Percentiles rank a stretch among this genome's conserved stretches.
Evolutionary conservation across 2,888 invertebrate species (phyloP).

Genomic region (Rhaphigaster nebulosa): DNA sequence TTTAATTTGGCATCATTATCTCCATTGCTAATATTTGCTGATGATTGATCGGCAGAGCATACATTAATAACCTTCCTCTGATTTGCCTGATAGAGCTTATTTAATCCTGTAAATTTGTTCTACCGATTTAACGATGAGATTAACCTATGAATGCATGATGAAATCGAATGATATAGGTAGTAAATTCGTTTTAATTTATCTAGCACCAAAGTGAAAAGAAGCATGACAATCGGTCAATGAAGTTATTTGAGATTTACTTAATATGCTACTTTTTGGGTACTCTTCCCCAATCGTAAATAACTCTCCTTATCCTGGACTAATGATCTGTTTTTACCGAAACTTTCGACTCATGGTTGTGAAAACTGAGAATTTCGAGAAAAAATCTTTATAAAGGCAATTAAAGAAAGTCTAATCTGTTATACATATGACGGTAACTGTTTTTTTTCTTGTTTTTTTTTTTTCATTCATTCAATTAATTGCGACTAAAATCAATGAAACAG

Average conservation of each 20-base stretch:
- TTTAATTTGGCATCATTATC: conserved; percentile 23
- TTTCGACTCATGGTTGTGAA: too few species aligned
- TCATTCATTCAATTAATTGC: too few species aligned
- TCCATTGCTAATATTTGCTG: conserved; percentile 12
- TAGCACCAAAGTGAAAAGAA: background rate
- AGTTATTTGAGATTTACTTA: background rate
- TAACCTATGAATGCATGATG: background rate
- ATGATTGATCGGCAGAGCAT: background rate
- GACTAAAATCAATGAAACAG: too few species aligned
- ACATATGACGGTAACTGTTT: too few species aligned
- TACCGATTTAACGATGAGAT: background rate
- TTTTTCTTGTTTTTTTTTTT: too few species aligned
- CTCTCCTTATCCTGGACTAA: background rate
- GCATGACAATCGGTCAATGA: background rate
- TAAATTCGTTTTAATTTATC: background rate
- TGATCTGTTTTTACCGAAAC: too few species aligned
- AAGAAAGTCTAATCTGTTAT: too few species aligned
- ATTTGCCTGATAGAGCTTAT: background rate
- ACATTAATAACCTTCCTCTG: conserved; percentile 5
- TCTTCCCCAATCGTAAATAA: background rate
- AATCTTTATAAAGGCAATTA: too few species aligned
- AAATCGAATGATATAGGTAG: background rate
- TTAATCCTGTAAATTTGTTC: background rate
- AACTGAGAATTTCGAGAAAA: too few species aligned
- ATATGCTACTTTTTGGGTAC: background rate